Conservation (phyloP, 2,113 vertebrate genomes). For the Ornithorhynchus anatinus region DNA sequence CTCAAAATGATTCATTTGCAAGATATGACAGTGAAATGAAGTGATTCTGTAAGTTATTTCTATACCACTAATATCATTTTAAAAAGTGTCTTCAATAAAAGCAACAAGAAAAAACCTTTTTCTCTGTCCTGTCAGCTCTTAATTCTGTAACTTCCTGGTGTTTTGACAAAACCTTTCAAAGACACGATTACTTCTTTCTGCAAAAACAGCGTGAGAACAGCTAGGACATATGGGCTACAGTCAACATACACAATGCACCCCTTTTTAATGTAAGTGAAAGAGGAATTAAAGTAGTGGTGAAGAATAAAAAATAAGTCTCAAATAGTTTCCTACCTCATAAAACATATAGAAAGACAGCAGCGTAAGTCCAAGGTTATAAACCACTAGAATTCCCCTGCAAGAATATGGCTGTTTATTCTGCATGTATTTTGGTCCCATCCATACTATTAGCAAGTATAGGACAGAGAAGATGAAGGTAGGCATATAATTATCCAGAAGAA, state of each 20-base stretch:
- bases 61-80: too few relatives aligned
- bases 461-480: constrained; percentile 87
- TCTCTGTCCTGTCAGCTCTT: too few relatives aligned
- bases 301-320: neutral
- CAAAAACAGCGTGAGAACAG: neutral
- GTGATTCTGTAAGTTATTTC: too few relatives aligned
- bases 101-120: too few relatives aligned
- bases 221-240: neutral
- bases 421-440: constrained; percentile 97
- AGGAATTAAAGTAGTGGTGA: neutral
- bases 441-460: constrained; percentile 90
- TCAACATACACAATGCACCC: fast-evolving
- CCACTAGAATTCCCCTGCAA: constrained; percentile 84
- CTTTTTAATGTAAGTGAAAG: neutral
- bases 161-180: neutral
- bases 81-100: too few relatives aligned
- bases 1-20: too few relatives aligned
- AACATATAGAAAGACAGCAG: constrained; percentile 95
- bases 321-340: constrained; percentile 83
- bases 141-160: too few relatives aligned
- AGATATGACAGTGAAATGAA: too few relatives aligned
- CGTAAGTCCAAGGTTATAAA: constrained; percentile 91
- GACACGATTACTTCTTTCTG: neutral
- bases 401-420: constrained; percentile 81
- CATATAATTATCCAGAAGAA: constrained; percentile 89